These are phyloP conservation scores for Rutpela maculata DNA, from an alignment of 2,888 invertebrate species.

Conservation along the genomic window DNA sequence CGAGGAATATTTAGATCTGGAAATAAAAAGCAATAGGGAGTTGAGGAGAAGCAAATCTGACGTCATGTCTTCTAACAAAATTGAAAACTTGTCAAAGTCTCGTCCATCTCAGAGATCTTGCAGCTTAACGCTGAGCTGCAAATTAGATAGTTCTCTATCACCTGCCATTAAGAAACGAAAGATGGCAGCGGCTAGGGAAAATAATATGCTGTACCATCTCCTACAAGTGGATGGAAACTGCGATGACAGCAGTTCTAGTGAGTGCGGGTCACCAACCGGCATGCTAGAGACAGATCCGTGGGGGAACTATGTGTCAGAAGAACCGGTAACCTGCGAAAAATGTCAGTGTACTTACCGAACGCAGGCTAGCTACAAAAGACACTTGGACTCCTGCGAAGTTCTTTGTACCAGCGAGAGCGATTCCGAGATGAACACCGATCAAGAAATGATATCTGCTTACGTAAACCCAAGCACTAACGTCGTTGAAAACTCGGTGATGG, in stretches of 20 bases:
- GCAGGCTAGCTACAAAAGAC: conserved; percentile 87
- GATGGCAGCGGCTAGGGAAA: conserved; percentile 70
- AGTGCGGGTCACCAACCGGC: conserved; percentile 70
- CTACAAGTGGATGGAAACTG: conserved; percentile 78
- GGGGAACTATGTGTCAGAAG: conserved; percentile 76
- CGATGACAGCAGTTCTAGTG: conserved; percentile 75
- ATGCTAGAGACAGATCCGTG: conserved; percentile 63
- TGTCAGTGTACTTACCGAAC: conserved; percentile 92
- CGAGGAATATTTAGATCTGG: conserved; percentile 78
- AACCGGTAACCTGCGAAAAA: conserved; percentile 89
- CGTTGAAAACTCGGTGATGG: conserved; percentile 51
- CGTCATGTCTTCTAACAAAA: conserved; percentile 74
- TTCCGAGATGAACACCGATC: conserved; percentile 76
- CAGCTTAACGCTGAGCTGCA: conserved; percentile 82
- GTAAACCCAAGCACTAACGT: conserved; percentile 43
- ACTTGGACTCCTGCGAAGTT: conserved; percentile 85
- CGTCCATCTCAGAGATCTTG: conserved; percentile 80
- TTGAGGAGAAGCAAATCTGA: conserved; percentile 82
- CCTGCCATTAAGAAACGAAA: conserved; percentile 83
- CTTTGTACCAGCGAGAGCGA: conserved; percentile 89
- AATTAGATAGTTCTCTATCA: conserved; percentile 80
- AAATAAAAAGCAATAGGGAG: conserved; percentile 75
- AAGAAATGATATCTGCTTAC: conserved; percentile 50
- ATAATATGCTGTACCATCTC: conserved; percentile 72
- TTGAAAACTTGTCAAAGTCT: conserved; percentile 67